phyloP scores from a whole-genome alignment of 2,797 vertebrate genomes.

The Ptychobarbus kaznakovi region DNA sequence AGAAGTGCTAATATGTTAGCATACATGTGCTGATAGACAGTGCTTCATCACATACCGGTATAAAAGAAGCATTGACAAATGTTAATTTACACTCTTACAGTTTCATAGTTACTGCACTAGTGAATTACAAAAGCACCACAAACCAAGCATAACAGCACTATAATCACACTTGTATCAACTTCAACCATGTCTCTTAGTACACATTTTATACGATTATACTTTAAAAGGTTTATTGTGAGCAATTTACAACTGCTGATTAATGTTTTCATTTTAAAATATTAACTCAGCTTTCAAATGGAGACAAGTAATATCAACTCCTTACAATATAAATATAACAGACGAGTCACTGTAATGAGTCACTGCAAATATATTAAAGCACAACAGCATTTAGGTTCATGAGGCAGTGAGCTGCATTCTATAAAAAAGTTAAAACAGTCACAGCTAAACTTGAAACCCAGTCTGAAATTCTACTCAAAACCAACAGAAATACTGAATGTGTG shows the following conservation, averaged over 20 bases:
- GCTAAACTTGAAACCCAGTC: constrained; percentile 20
- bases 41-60: constrained; percentile 12
- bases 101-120: constrained; percentile 2
- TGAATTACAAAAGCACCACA: constrained; percentile 36
- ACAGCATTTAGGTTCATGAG: constrained; percentile 53
- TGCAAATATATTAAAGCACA: constrained; percentile 31
- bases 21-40: constrained; percentile 23
- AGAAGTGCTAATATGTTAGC: constrained; percentile 12
- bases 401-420: constrained; percentile 51
- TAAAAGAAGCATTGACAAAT: constrained; percentile 6
- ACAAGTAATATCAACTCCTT: not conserved
- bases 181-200: not conserved
- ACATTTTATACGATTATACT: not conserved
- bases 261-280: not conserved
- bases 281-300: constrained; percentile 8
- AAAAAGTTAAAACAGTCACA: constrained; percentile 34
- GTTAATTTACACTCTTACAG: constrained; percentile 21
- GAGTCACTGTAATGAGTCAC: not conserved
- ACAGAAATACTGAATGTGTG: not conserved
- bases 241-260: constrained; percentile 3
- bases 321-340: constrained; percentile 14
- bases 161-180: constrained; percentile 6
- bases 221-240: not conserved
- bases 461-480: not conserved
- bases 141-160: constrained; percentile 34